Base-by-base conservation (phyloP, 2,113 vertebrate genomes). In the Hystrix cristata region DNA sequence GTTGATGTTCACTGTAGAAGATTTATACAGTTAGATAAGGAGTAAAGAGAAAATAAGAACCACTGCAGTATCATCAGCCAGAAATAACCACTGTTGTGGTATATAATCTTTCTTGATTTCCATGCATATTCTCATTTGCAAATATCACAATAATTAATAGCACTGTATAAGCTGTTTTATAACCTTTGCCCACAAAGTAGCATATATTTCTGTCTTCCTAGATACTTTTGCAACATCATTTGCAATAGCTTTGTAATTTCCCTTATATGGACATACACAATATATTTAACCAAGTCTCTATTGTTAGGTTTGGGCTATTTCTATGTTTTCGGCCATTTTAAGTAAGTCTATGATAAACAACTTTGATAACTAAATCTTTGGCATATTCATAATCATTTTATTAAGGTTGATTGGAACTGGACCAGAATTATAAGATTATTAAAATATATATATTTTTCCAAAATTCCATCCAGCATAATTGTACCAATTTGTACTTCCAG, bases 221-320 rank as follows among this genome's bases (percentile, higher is more conserved):
- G 67, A 90, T 95, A 62, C 4, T 80, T 95, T 80, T 95, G 81
- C 18, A 79, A 38, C 10, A 10, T 72, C 23, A 74, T 81, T 95
- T 21, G 3, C 62, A 95, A 85, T 91, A n/a, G 16, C 59, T 97
- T 97, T 92, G 57, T 87, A 91, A 67, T 96, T 93, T 89, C 27
- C 38, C 31, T 95, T 60, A 53, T 48, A 43, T 71, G 2, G 11
- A 76, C 34, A 92, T 87, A 78, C 29, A 74, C 0, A 64, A 25
- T 91, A 82, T 90, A 62, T 82, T 90, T 31, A 88, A 48, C 10
- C 25, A 71, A 55, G 86, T 85, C 10, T 4, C 4, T 48, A 34
- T 71, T 87, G 15, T 46, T 55, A 5, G 12, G 7, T 6, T 60
- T 92, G 25, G 81, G 19, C 65, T 82, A 82, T 92, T 71, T 92